Conservation (phyloP, 2,113 vertebrate species). For the Brachirus orientalis region DNA sequence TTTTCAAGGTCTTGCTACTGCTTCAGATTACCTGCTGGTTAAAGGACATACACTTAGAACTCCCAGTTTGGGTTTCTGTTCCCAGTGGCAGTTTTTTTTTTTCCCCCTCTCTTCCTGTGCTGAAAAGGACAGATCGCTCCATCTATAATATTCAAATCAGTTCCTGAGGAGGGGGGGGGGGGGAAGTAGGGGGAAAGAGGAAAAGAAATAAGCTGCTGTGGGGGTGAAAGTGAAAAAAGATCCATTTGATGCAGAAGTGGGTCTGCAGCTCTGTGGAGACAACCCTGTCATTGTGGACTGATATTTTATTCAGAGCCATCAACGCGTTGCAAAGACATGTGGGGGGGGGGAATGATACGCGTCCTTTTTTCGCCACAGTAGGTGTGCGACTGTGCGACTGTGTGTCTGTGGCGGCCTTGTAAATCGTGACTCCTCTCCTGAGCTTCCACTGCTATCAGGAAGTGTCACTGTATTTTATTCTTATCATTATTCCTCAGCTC, state of each 20-base stretch:
- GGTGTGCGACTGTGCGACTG: conserved; percentile 25
- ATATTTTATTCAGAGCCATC: conserved; percentile 66
- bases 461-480: conserved; percentile 6
- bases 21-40: conserved; percentile 71
- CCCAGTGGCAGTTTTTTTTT: conserved; percentile 33
- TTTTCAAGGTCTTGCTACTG: conserved; percentile 54
- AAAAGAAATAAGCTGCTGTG: not conserved
- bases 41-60: conserved; percentile 42
- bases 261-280: conserved; percentile 46
- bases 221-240: conserved; percentile 32
- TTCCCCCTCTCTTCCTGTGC: conserved; percentile 5
- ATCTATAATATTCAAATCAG: conserved; percentile 63
- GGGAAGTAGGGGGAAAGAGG: not conserved
- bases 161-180: not conserved
- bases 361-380: conserved; percentile 50
- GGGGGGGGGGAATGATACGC: conserved; percentile 61
- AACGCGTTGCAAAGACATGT: conserved; percentile 50
- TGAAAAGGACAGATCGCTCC: conserved; percentile 42
- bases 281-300: conserved; percentile 28
- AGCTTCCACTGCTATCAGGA: conserved; percentile 27
- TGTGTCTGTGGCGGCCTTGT: conserved; percentile 35
- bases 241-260: conserved; percentile 59
- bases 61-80: conserved; percentile 56
- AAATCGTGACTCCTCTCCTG: conserved; percentile 44
- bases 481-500: conserved; percentile 19